phyloP scores from a whole-genome alignment of 2,888 invertebrate species.

The Cryptocephalus primarius region DNA sequence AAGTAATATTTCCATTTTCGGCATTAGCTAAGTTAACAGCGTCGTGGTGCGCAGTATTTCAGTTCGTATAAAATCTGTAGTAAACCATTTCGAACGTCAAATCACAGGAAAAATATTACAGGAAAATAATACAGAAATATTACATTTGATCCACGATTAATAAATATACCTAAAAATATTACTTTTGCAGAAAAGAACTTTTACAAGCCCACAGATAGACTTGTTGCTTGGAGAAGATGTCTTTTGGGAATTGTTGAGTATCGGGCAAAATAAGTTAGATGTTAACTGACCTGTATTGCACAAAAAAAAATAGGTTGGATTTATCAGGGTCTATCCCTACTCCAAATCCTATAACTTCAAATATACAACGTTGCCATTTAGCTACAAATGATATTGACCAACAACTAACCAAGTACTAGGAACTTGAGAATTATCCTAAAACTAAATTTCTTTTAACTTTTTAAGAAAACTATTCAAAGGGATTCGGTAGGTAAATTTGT shows the following conservation, averaged over 20 bases:
- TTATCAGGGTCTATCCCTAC: neutral
- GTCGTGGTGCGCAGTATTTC: neutral
- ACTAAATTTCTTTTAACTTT: neutral
- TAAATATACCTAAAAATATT: neutral
- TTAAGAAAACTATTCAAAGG: neutral
- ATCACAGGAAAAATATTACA: neutral
- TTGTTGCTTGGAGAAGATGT: neutral
- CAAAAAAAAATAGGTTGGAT: conserved; percentile 1
- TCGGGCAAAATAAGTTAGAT: conserved; percentile 5
- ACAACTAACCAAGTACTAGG: neutral
- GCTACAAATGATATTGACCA: too few relatives aligned
- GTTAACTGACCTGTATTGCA: conserved; percentile 2
- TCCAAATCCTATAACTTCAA: too few relatives aligned
- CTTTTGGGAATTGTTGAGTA: conserved; percentile 1
- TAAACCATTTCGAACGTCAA: neutral
- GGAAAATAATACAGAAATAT: neutral
- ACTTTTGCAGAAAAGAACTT: conserved; percentile 3
- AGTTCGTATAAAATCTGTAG: neutral
- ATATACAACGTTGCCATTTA: too few relatives aligned
- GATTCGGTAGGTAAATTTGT: neutral
- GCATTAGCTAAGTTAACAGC: neutral
- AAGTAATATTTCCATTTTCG: neutral
- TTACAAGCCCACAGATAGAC: conserved; percentile 1
- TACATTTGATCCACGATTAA: neutral
- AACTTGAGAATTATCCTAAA: neutral